Evolutionary conservation across 2,888 invertebrate species (phyloP).

Genomic region (Merodon equestris): DNA sequence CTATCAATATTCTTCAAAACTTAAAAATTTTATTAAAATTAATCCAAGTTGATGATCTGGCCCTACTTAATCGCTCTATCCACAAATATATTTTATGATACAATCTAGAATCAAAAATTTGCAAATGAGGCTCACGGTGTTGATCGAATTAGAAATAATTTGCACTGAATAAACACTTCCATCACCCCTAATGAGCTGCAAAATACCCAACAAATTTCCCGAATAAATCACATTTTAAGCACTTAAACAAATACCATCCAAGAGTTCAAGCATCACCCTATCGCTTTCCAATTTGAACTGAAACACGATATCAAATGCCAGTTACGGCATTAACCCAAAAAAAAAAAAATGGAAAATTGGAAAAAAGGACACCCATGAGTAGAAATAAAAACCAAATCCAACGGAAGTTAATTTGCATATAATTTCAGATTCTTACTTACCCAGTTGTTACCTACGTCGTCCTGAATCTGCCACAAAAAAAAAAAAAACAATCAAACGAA

Average conservation of each 20-base stretch:
- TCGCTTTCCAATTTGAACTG: constrained; percentile 36
- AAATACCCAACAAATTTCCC: constrained; percentile 1
- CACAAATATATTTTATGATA: no score
- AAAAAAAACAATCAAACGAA: constrained; percentile 29
- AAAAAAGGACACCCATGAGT: constrained; percentile 35
- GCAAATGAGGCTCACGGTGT: no score
- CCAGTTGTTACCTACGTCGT: constrained; percentile 10
- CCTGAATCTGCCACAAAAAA: constrained; percentile 6
- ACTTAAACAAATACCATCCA: background rate
- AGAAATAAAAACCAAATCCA: background rate
- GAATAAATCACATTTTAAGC: constrained; percentile 26
- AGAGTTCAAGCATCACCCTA: constrained; percentile 28
- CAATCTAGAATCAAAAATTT: no score
- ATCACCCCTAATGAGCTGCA: background rate
- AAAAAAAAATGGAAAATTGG: no score
- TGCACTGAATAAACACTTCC: no score
- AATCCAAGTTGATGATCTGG: no score
- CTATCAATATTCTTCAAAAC: no score
- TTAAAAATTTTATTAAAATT: no score
- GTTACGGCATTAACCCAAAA: constrained; percentile 21
- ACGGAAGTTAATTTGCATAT: constrained; percentile 63
- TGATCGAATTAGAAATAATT: no score
- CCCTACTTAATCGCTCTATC: no score
- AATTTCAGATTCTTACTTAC: constrained; percentile 52
- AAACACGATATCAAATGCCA: constrained; percentile 48